Conservation (phyloP, 1,140 invertebrate genomes). For the Hycleus cichorii region DNA sequence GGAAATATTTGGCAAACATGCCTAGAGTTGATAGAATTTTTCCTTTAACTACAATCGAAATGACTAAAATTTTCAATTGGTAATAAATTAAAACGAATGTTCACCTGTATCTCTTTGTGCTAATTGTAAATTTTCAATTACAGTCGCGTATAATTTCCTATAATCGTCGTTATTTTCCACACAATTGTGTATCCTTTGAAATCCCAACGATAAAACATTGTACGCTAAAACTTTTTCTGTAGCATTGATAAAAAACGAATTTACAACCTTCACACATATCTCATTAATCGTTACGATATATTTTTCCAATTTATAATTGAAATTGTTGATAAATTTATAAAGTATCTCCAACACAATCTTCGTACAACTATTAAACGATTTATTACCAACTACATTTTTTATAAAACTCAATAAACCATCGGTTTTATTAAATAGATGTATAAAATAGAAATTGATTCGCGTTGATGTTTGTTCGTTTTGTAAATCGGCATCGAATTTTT, state of each 20-base stretch:
- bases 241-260: conserved; percentile 1
- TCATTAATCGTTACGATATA: conserved; percentile 15
- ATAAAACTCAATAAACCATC: conserved; percentile 26
- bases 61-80: neutral
- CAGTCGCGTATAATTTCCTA: conserved; percentile 13
- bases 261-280: conserved; percentile 8
- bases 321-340: conserved; percentile 29
- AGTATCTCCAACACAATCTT: conserved; percentile 25
- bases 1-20: conserved; percentile 22
- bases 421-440: conserved; percentile 25
- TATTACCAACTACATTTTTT: conserved; percentile 9
- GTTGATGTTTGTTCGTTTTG: neutral
- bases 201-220: conserved; percentile 20
- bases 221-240: conserved; percentile 26
- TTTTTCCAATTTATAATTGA: conserved; percentile 21
- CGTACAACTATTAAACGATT: conserved; percentile 21
- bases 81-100: neutral
- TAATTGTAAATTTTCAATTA: conserved; percentile 2
- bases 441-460: conserved; percentile 23
- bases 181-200: conserved; percentile 21
- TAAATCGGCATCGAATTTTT: neutral
- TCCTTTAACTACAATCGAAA: conserved; percentile 24
- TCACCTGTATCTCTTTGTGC: conserved; percentile 20
- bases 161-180: conserved; percentile 17
- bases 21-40: conserved; percentile 25